Base-by-base conservation (phyloP, 2,797 vertebrate species). In the Silurus lanzhouensis region DNA sequence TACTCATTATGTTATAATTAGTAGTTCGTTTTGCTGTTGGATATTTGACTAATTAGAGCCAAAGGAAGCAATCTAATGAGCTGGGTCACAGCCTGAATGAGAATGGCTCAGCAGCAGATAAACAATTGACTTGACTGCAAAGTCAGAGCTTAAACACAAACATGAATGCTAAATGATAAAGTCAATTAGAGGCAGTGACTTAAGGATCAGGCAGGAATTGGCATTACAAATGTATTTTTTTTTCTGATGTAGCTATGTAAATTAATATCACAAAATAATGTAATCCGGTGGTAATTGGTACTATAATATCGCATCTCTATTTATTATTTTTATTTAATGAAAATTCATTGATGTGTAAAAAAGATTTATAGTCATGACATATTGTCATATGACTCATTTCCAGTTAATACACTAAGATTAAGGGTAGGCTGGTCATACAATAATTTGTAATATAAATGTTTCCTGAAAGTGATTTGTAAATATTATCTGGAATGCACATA, bases 31-130 rank as follows among this genome's bases (percentile, higher is more conserved):
- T 25, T 86, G 15, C 79, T 86, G 66, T 85, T 81, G 74, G 55
- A 22, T 83, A 89, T 88, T 89, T 81, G 89, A 88, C 91, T 93
- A 93, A 94, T 94, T 93, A 91, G 78, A 85, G 64, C 78, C 5
- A 71, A 88, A 84, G 88, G 86, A 84, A 85, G n/a, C 89, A 85
- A 92, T 88, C 88, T 84, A 80, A 86, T 72, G 87, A 91, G 88
- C 89, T 86, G 88, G 90, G 86, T 89, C 86, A 86, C 63, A 84
- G 92, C 90, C 91, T 90, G 87, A 88, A 88, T 75, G 58, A 89
- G 86, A 83, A 85, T 77, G 63, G 82, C 88, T 92, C 92, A 92
- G 92, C 90, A 92, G 90, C 82, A 85, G 85, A 90, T 87, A 85
- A 77, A 77, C 85, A 76, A 74, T 75, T 91, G 91, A 85, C 80